These are phyloP conservation scores for Scopus umbretta DNA, from an alignment of 2,113 vertebrate species.

Conservation along the genomic window DNA sequence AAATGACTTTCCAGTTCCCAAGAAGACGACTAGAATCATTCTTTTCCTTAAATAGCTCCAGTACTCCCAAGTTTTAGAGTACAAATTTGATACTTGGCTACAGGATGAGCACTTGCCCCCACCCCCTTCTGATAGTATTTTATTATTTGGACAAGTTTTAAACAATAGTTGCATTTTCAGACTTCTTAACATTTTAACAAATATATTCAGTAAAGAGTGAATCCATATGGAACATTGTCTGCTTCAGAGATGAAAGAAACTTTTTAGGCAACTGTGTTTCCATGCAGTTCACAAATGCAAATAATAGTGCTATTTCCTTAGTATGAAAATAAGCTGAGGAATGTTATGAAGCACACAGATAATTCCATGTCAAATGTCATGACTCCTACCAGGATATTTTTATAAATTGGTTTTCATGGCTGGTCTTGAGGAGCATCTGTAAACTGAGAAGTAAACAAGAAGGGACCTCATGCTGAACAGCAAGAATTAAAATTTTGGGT, in stretches of 20 bases:
- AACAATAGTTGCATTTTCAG: not conserved
- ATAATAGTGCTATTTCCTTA: conserved; percentile 23
- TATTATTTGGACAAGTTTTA: not conserved
- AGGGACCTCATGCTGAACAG: not conserved
- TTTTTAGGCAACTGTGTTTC: not conserved
- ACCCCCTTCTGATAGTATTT: not conserved
- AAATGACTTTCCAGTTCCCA: not conserved
- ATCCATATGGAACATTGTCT: not conserved
- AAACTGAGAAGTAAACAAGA: not conserved
- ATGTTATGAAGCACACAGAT: not conserved
- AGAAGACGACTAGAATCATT: not conserved
- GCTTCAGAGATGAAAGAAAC: not conserved
- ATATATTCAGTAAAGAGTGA: not conserved
- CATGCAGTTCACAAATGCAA: not conserved
- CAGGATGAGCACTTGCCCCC: not conserved
- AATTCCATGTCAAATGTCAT: conserved; percentile 40
- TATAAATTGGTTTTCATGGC: not conserved
- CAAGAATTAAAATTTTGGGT: not conserved
- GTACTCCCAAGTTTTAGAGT: not conserved
- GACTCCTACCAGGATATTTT: not conserved
- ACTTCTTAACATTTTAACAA: not conserved
- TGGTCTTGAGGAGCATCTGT: not conserved
- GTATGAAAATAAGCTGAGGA: conserved; percentile 15
- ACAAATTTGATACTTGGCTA: not conserved
- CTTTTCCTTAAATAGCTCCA: not conserved